Base-by-base conservation (phyloP, 2,888 invertebrate species). In the Aquatica leii region DNA sequence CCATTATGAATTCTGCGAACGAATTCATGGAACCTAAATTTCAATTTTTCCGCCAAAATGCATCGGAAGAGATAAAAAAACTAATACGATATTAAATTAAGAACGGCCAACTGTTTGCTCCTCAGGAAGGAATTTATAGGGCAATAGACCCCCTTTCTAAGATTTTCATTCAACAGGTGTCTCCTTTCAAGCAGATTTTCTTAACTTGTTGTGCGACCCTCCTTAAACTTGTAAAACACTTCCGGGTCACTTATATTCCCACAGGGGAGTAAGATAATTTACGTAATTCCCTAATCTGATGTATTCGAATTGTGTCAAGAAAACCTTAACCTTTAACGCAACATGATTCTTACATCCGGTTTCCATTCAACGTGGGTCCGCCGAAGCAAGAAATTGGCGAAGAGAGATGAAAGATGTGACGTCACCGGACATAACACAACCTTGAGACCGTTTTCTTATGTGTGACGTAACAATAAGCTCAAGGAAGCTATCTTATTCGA, bases 361-460 rank as follows among this genome's bases (percentile, higher is more conserved):
- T 34, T n/a, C n/a, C n/a, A n/a, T n/a, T n/a, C n/a, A n/a, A n/a
- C 55, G 48, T 53, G 48, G 12, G 51, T 59, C 53, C 54, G 34
- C 49, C 41, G 21, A 49, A 63, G 50, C 62, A 65, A 62, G 62
- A 65, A 65, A 55, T 55, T 50, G 43, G 8, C 41, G 20, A 46
- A 55, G 37, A 65, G 60, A 58, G 59, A 48, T 41, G 17, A 8
- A 35, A 20, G 65, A 66, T 59, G 71, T 80, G 78, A 80, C 80
- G 80, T 80, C 77, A 80, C 77, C 77, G 80, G 80, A 79, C 76
- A 72, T 70, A 67, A 71, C 67, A 69, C 78, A 80, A 73, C 81
- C 81, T 81, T 81, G 80, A 81, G 81, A 79, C 78, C 73, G 75
- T 77, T 78, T 79, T 78, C 80, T 80, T 79, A 78, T 58, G 55